These are phyloP conservation scores for Anthopleura xanthogrammica DNA, from an alignment of 92 coral and sea anemone species.

Conservation along the genomic window DNA sequence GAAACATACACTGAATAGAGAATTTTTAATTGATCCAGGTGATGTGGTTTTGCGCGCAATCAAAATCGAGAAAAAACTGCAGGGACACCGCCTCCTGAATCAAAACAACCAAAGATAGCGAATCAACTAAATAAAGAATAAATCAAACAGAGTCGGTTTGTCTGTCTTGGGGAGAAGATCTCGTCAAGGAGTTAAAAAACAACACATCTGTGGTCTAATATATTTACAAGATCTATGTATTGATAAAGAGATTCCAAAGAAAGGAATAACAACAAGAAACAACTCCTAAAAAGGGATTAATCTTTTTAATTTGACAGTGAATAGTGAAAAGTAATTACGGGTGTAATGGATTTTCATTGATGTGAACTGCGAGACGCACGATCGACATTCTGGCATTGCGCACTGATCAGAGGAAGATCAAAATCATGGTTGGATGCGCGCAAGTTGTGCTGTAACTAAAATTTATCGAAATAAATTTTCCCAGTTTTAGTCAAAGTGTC, in stretches of 20 bases:
- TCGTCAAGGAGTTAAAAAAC: background rate
- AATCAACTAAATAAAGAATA: background rate
- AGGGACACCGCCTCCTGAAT: background rate
- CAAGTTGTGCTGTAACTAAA: no score
- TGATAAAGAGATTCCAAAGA: background rate
- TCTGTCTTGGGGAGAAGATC: background rate
- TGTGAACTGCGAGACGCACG: background rate
- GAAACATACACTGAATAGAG: background rate
- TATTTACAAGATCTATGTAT: background rate
- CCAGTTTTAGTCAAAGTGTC: no score
- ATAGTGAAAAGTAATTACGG: background rate
- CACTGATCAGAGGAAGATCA: no score
- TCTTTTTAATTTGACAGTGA: background rate
- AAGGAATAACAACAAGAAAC: background rate
- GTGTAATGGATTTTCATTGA: background rate
- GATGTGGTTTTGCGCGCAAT: background rate
- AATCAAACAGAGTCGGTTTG: background rate
- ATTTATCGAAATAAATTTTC: no score
- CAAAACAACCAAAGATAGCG: constrained; percentile 4
- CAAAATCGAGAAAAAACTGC: background rate
- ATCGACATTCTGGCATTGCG: no score
- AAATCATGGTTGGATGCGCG: no score
- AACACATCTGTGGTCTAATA: background rate
- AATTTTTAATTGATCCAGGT: background rate
- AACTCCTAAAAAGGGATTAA: background rate